Conservation (phyloP, 2,797 vertebrate species). For the Tauraco hartlaubi region DNA sequence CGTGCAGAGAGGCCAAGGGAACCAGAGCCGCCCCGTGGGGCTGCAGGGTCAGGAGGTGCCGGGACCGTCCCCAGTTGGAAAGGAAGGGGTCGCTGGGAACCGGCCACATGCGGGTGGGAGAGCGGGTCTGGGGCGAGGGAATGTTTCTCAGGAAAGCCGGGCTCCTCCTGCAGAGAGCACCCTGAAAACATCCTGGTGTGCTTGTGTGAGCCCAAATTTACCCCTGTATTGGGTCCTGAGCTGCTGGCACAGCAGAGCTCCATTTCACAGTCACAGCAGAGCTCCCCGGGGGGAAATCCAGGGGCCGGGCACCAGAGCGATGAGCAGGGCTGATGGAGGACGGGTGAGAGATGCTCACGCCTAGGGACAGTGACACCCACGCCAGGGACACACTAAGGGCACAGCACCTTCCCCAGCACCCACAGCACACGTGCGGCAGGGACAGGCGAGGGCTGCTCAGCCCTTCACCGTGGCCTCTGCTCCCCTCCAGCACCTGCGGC, state of each 20-base stretch:
- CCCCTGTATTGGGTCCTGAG: background rate
- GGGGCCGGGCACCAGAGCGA: background rate
- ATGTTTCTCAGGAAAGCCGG: background rate
- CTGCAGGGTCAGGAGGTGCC: background rate
- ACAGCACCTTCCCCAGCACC: background rate
- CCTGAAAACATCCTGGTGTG: fast-evolving
- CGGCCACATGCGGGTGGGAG: background rate
- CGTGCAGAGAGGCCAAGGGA: background rate
- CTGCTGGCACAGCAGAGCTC: background rate
- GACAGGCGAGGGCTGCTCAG: background rate
- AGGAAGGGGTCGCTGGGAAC: background rate
- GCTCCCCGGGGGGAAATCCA: background rate
- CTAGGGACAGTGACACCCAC: background rate
- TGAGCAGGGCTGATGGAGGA: background rate
- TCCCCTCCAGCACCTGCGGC: background rate
- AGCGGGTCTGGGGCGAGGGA: background rate
- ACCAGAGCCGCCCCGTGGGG: background rate
- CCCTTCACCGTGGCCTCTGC: background rate
- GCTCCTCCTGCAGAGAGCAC: background rate
- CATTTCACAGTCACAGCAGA: background rate
- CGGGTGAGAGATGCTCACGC: fast-evolving
- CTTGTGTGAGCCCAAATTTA: background rate
- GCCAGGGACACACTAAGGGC: background rate
- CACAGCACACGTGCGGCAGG: fast-evolving
- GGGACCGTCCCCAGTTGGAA: background rate